A percentile compares a stretch with the other conserved stretches of the same genome.
Evolutionary conservation across 2,113 vertebrate species (phyloP).

Genomic region (crab-eating macaque (Macaca fascicularis)): DNA sequence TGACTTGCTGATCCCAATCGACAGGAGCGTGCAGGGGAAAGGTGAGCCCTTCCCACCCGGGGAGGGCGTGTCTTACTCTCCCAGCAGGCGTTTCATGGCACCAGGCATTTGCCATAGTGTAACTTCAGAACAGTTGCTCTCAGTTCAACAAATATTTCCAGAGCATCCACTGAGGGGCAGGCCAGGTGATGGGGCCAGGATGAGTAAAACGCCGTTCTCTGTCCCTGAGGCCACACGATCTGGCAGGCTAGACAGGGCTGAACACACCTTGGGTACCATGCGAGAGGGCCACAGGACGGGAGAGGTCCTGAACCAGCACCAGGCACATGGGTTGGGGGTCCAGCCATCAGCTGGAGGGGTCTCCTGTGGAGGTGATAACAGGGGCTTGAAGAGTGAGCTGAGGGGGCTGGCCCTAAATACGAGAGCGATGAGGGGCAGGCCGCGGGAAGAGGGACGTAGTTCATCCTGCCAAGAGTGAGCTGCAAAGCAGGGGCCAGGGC

Average conservation of each 20-base stretch:
- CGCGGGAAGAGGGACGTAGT: fast-evolving
- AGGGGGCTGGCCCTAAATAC: background rate
- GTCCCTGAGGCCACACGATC: fast-evolving
- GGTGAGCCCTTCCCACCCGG: background rate
- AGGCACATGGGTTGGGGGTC: fast-evolving
- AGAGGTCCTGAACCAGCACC: background rate
- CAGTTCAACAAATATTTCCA: constrained; percentile 14
- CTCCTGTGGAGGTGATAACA: too few relatives aligned
- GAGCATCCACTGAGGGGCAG: background rate
- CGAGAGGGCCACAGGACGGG: background rate
- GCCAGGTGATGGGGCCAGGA: background rate
- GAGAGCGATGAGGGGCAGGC: background rate
- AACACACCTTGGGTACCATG: background rate
- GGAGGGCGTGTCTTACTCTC: background rate
- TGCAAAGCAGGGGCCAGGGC: background rate
- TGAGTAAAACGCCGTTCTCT: background rate
- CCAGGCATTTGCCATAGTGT: background rate
- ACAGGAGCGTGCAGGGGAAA: background rate
- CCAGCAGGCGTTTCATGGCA: background rate
- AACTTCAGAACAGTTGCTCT: background rate
- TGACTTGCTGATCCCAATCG: background rate
- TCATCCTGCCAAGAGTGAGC: background rate
- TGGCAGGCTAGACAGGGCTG: fast-evolving
- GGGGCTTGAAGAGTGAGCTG: background rate
- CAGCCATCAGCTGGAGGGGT: background rate